phyloP scores from a whole-genome alignment of 2,797 vertebrate species.

The Antennarius maculatus region DNA sequence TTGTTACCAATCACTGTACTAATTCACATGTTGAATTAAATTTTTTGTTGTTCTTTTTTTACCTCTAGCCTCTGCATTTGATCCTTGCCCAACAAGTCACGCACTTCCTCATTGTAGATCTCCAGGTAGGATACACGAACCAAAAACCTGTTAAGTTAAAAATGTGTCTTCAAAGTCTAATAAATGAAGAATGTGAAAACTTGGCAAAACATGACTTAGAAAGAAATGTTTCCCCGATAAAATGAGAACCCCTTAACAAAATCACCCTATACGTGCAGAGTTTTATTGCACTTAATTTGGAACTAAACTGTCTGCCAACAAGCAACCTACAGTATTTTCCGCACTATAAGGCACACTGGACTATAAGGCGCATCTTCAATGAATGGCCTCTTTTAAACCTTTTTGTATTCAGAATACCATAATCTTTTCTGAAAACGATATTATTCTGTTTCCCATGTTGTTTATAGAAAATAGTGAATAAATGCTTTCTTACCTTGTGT shows the following conservation, averaged over 20 bases:
- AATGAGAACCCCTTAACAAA: not conserved
- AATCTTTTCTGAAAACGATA: too few relatives aligned
- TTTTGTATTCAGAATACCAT: too few relatives aligned
- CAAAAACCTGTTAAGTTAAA: constrained; percentile 86
- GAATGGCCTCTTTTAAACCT: too few relatives aligned
- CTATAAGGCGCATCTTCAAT: too few relatives aligned
- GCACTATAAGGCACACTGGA: too few relatives aligned
- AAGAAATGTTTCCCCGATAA: not conserved
- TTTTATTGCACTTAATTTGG: not conserved
- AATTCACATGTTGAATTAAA: not conserved
- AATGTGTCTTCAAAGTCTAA: not conserved
- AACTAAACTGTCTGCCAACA: too few relatives aligned
- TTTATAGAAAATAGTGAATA: not conserved
- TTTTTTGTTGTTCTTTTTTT: constrained; percentile 48
- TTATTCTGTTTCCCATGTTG: too few relatives aligned
- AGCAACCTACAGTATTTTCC: too few relatives aligned
- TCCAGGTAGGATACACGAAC: constrained; percentile 98
- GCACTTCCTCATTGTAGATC: constrained; percentile 98
- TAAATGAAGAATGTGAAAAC: constrained; percentile 4
- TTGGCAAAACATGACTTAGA: not conserved
- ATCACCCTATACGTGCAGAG: not conserved
- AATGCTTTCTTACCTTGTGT: constrained; percentile 86
- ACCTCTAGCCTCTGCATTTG: constrained; percentile 97
- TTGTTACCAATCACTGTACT: constrained; percentile 9
- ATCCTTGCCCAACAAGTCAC: constrained; percentile 95